Evolutionary conservation across 2,797 vertebrate species (phyloP).

Genomic region (Gymnothorax javanicus): DNA sequence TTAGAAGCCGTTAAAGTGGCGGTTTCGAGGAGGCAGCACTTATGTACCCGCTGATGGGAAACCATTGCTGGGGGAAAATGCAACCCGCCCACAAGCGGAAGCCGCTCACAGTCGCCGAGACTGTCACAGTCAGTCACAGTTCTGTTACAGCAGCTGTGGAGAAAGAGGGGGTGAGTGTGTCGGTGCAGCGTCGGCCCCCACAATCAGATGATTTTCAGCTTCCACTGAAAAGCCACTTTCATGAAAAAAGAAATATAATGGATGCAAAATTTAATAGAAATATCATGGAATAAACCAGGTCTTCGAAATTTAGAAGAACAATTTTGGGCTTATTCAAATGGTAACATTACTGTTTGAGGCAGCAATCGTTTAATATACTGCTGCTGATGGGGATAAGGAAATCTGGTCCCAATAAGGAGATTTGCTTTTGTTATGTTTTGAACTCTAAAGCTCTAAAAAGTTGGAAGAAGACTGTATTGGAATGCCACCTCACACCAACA

Average conservation of each 20-base stretch:
- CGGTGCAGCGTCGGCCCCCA: background rate
- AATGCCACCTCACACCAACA: background rate
- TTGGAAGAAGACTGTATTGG: background rate
- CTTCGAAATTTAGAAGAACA: background rate
- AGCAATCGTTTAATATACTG: background rate
- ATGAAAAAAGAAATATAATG: background rate
- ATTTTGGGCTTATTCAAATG: background rate
- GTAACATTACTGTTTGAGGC: background rate
- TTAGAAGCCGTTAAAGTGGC: conserved; percentile 69
- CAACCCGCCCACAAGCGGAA: background rate
- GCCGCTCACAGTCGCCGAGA: background rate
- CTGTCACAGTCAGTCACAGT: background rate
- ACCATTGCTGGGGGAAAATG: conserved; percentile 65
- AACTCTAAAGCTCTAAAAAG: background rate
- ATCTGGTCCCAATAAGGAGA: background rate
- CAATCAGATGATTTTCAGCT: background rate
- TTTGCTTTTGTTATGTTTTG: background rate
- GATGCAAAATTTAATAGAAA: background rate
- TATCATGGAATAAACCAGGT: background rate
- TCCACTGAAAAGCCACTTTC: background rate
- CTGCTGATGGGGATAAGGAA: background rate
- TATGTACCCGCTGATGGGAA: conserved; percentile 73
- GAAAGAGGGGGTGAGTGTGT: background rate
- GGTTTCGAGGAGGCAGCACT: conserved; percentile 68
- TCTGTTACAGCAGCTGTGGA: background rate